Conservation (phyloP, 2,113 vertebrate species). For the Austrofundulus limnaeus region DNA sequence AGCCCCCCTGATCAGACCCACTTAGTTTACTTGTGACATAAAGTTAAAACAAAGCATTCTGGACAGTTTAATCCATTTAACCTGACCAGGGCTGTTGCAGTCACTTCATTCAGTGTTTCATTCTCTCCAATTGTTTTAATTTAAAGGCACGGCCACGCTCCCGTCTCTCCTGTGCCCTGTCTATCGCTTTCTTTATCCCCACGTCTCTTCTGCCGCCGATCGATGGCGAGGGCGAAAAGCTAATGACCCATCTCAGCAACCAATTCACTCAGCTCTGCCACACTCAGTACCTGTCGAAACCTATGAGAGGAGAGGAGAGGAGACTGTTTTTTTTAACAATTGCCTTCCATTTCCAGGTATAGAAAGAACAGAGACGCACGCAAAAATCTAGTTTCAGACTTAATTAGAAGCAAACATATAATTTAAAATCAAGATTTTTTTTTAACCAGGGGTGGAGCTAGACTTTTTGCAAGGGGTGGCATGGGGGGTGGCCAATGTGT, state of each 20-base stretch:
- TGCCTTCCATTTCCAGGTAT: slow-evolving; percentile 8
- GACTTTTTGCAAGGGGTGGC: too few relatives aligned
- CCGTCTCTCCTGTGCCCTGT: slow-evolving; percentile 36
- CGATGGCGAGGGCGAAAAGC: slow-evolving; percentile 73
- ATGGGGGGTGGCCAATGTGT: too few relatives aligned
- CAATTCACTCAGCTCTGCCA: slow-evolving; percentile 76
- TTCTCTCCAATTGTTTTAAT: slow-evolving; percentile 62
- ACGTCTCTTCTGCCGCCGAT: slow-evolving; percentile 61
- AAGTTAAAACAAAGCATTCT: slow-evolving; percentile 72
- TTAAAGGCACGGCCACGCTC: slow-evolving; percentile 47
- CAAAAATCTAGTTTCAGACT: slow-evolving; percentile 1
- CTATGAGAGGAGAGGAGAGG: slow-evolving; percentile 49
- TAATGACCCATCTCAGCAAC: slow-evolving; percentile 78
- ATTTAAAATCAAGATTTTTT: too few relatives aligned
- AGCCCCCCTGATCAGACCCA: slow-evolving; percentile 41
- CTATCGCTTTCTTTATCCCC: slow-evolving; percentile 29
- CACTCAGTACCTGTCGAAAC: slow-evolving; percentile 74
- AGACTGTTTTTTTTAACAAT: slow-evolving; percentile 38
- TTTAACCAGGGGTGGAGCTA: too few relatives aligned
- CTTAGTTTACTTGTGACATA: slow-evolving; percentile 60
- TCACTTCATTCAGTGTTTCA: slow-evolving; percentile 65
- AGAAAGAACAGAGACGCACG: slow-evolving; percentile 3
- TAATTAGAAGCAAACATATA: too few relatives aligned
- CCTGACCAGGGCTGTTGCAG: slow-evolving; percentile 57
- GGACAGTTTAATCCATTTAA: slow-evolving; percentile 75